A percentile compares a stretch with the other conserved stretches of the same genome.
These are phyloP conservation scores for Eulithis prunata DNA, from an alignment of 2,888 invertebrate species.

Conservation along the genomic window DNA sequence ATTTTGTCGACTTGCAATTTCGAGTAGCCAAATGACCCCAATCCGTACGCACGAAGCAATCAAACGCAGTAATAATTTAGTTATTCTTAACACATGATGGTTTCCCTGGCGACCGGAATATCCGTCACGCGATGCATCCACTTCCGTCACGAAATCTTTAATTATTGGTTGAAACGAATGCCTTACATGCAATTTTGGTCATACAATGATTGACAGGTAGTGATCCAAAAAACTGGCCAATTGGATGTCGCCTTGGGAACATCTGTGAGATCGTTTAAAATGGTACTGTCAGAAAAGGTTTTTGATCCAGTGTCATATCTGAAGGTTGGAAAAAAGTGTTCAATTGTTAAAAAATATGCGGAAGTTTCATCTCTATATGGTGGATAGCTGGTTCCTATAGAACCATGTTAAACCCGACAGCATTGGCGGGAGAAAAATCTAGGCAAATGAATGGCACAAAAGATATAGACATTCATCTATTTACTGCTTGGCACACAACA, in stretches of 20 bases:
- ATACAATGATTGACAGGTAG: slow-evolving; percentile 14
- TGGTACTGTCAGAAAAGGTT: neutral
- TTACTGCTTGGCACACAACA: too few relatives aligned
- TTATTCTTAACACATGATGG: slow-evolving; percentile 16
- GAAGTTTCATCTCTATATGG: too few relatives aligned
- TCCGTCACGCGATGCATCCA: slow-evolving; percentile 29
- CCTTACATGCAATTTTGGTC: slow-evolving; percentile 27
- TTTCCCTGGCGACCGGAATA: slow-evolving; percentile 31
- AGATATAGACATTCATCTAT: too few relatives aligned
- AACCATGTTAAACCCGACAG: too few relatives aligned
- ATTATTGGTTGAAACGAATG: slow-evolving; percentile 23
- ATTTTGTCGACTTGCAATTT: too few relatives aligned
- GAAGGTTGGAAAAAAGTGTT: too few relatives aligned
- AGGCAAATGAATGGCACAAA: too few relatives aligned
- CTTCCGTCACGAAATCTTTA: slow-evolving; percentile 33
- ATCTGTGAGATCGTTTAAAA: neutral
- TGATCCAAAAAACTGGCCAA: slow-evolving; percentile 4
- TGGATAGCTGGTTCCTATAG: too few relatives aligned
- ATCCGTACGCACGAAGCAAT: neutral
- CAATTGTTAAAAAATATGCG: too few relatives aligned
- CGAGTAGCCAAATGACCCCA: neutral
- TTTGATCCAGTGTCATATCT: neutral
- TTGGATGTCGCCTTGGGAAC: slow-evolving; percentile 8
- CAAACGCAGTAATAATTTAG: neutral
- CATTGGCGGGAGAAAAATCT: too few relatives aligned